Evolutionary conservation across 2,797 vertebrate genomes (phyloP).

Genomic region (Propithecus perrieri): DNA sequence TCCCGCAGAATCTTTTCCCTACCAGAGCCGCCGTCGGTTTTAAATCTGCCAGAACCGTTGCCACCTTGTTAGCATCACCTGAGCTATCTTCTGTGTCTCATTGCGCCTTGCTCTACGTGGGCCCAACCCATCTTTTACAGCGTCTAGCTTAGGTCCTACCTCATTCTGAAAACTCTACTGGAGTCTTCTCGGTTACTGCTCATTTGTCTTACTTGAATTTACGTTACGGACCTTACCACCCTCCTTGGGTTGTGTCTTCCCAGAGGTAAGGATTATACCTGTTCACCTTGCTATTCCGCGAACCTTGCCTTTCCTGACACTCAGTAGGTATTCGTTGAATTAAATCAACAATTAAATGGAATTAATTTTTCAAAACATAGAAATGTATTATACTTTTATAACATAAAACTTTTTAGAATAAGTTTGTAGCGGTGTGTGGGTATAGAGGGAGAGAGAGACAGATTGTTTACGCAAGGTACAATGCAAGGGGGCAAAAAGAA

Average conservation of each 20-base stretch:
- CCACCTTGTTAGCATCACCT: neutral
- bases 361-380: neutral
- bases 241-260: neutral
- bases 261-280: neutral
- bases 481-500: neutral
- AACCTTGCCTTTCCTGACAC: neutral
- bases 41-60: neutral
- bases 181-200: neutral
- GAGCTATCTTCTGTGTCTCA: neutral
- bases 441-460: neutral
- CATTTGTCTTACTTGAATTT: neutral
- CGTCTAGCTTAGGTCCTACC: neutral
- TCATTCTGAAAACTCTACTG: neutral
- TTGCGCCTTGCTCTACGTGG: neutral
- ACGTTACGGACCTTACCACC: neutral
- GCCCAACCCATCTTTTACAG: neutral
- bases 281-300: neutral
- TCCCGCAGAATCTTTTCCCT: neutral
- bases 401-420: neutral
- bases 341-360: neutral
- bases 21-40: neutral
- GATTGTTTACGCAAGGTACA: neutral
- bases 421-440: neutral
- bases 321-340: neutral
- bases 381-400: no score